Evolutionary conservation across 1,140 invertebrate species (phyloP).

Genomic region (Drosophila yakuba): DNA sequence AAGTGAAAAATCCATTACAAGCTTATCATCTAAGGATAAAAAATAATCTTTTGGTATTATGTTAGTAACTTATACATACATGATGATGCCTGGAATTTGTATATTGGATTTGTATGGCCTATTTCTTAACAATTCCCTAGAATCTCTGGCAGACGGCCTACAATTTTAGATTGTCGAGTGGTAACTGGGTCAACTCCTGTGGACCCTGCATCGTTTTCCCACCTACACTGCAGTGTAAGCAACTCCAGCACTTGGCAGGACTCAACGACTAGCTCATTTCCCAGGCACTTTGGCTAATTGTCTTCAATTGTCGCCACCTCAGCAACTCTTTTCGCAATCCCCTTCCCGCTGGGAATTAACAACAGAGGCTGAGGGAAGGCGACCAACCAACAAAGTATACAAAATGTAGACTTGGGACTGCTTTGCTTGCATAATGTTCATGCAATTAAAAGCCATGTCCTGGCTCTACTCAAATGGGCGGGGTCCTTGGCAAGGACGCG

Average conservation of each 20-base stretch:
- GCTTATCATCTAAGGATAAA: too few relatives aligned
- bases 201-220: background rate
- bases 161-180: slow-evolving; percentile 5
- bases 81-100: background rate
- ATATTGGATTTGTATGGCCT: background rate
- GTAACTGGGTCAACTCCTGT: slow-evolving; percentile 32
- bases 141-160: background rate
- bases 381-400: slow-evolving; percentile 41
- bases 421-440: slow-evolving; percentile 73
- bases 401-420: slow-evolving; percentile 58
- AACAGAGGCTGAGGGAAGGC: slow-evolving; percentile 33
- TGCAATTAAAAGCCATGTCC: slow-evolving; percentile 75
- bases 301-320: slow-evolving; percentile 68
- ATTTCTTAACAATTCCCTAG: background rate
- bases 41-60: background rate
- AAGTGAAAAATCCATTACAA: background rate
- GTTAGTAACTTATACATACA: too few relatives aligned
- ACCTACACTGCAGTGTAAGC: slow-evolving; percentile 23
- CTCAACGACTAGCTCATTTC: slow-evolving; percentile 58
- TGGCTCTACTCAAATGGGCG: slow-evolving; percentile 23
- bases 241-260: slow-evolving; percentile 32
- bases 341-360: background rate
- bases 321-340: slow-evolving; percentile 32
- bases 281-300: slow-evolving; percentile 74
- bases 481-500: slow-evolving; percentile 48